Conservation (phyloP, 2,888 invertebrate genomes). For the Eurois occulta region DNA sequence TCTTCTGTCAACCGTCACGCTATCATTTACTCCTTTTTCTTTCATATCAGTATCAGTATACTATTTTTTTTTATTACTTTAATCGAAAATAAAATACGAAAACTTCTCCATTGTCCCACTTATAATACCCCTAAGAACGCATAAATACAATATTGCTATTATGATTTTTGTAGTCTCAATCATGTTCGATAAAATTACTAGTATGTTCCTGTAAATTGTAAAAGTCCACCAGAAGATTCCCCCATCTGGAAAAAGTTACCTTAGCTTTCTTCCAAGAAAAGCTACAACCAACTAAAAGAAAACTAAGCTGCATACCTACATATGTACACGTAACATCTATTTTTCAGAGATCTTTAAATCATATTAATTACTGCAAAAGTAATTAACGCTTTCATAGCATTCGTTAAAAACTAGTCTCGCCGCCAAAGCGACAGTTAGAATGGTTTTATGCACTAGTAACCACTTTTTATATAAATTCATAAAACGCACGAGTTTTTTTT, state of each 20-base stretch:
- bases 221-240: not conserved
- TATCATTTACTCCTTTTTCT: no score
- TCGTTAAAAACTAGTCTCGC: constrained; percentile 89
- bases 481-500: not conserved
- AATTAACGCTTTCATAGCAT: constrained; percentile 89
- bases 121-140: no score
- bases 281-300: not conserved
- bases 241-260: not conserved
- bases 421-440: constrained; percentile 77
- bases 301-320: constrained; percentile 23
- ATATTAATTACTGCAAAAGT: constrained; percentile 89
- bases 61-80: no score
- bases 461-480: not conserved
- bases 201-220: not conserved
- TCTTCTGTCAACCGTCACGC: no score
- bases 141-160: no score
- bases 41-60: no score
- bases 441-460: constrained; percentile 67
- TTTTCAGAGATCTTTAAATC: constrained; percentile 87
- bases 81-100: no score
- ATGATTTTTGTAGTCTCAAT: no score
- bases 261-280: not conserved
- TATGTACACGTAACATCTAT: constrained; percentile 55
- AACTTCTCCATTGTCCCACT: no score
- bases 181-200: not conserved